These are phyloP conservation scores for Xenopus petersii DNA, from an alignment of 2,797 vertebrate genomes.

Conservation along the genomic window DNA sequence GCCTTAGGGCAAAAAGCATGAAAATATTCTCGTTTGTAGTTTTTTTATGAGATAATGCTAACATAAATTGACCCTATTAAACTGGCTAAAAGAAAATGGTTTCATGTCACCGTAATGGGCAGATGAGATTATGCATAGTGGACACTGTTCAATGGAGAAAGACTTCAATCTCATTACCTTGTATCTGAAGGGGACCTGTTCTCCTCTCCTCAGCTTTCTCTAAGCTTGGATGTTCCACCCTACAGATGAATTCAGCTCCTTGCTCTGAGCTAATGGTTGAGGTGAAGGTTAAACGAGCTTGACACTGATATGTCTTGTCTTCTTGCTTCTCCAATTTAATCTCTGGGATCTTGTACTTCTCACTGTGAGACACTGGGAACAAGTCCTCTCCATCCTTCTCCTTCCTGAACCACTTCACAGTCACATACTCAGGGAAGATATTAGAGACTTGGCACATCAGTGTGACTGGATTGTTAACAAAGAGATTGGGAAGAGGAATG, in stretches of 20 bases:
- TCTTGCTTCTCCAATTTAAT: conserved; percentile 7
- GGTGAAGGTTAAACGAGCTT: conserved; percentile 3
- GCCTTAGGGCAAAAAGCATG: no score
- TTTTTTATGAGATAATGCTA: no score
- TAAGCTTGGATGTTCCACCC: conserved; percentile 28
- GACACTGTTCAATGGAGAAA: no score
- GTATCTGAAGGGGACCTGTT: conserved; percentile 22
- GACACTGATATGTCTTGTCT: conserved; percentile 22
- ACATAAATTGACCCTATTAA: no score
- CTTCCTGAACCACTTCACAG: conserved; percentile 28
- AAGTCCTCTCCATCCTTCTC: neutral
- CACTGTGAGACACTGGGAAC: conserved; percentile 5
- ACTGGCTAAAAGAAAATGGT: no score
- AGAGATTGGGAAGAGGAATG: conserved; percentile 25
- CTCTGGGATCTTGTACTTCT: conserved; percentile 12
- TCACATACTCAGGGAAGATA: conserved; percentile 23
- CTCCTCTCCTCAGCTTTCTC: neutral
- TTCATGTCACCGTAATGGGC: no score
- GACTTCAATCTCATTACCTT: no score
- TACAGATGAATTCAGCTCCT: conserved; percentile 22
- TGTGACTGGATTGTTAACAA: neutral
- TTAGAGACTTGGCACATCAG: conserved; percentile 32
- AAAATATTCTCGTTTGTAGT: no score
- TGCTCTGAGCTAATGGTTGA: conserved; percentile 18
- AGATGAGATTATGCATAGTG: no score